Evolutionary conservation across 2,113 vertebrate species (phyloP).

Genomic region (Pseudorhombus dupliciocellatus): DNA sequence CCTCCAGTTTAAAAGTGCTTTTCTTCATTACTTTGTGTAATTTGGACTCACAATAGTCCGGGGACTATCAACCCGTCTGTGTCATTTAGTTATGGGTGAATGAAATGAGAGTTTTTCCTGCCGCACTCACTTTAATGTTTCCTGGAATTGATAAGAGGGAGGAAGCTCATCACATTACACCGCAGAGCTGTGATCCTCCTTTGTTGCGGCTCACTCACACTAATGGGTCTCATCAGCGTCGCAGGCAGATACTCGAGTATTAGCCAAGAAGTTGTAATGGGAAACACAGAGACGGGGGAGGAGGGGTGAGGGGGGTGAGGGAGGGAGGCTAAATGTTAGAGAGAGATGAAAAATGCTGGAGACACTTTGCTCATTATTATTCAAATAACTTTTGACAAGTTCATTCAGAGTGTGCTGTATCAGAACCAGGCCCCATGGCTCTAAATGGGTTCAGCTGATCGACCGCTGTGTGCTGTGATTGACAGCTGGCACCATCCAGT

Average conservation of each 20-base stretch:
- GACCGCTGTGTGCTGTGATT: too few relatives aligned
- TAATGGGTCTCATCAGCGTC: slow-evolving; percentile 86
- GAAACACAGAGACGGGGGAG: slow-evolving; percentile 22
- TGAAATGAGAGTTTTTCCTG: slow-evolving; percentile 84
- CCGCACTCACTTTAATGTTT: slow-evolving; percentile 80
- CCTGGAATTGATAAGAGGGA: slow-evolving; percentile 79
- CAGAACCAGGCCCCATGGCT: too few relatives aligned
- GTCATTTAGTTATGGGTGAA: slow-evolving; percentile 89
- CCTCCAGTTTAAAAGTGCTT: slow-evolving; percentile 50
- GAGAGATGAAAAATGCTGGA: too few relatives aligned
- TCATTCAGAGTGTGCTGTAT: too few relatives aligned
- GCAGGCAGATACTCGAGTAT: slow-evolving; percentile 87
- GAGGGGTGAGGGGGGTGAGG: not conserved
- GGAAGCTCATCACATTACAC: slow-evolving; percentile 83
- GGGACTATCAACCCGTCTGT: slow-evolving; percentile 81
- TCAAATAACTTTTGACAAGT: too few relatives aligned
- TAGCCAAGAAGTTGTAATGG: slow-evolving; percentile 76
- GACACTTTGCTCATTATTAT: too few relatives aligned
- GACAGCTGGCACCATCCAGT: too few relatives aligned
- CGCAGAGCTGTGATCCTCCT: slow-evolving; percentile 82
- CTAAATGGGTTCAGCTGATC: too few relatives aligned
- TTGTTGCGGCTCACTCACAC: slow-evolving; percentile 83
- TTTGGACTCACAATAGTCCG: slow-evolving; percentile 75
- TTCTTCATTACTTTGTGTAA: slow-evolving; percentile 74
- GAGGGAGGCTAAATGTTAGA: too few relatives aligned